Percentiles rank a stretch among this genome's conserved stretches.
Evolutionary conservation across 2,797 vertebrate species (phyloP).

Genomic region (Pseudotriccus pelzelni): DNA sequence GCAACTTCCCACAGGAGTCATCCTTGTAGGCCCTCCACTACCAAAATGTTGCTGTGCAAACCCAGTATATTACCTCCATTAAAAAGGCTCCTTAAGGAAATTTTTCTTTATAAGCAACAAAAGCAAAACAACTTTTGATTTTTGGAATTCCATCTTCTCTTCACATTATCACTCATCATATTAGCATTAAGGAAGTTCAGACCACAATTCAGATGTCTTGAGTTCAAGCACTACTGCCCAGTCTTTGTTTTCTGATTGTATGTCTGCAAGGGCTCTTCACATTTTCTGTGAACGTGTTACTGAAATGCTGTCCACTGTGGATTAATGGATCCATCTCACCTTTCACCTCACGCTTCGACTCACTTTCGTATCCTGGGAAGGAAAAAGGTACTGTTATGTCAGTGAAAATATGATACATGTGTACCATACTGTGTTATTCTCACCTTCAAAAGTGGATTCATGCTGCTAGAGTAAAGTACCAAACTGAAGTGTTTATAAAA

Average conservation of each 20-base stretch:
- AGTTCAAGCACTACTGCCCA: neutral
- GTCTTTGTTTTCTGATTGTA: neutral
- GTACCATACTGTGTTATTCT: neutral
- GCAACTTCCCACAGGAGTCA: neutral
- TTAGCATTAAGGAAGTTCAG: neutral
- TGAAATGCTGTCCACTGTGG: neutral
- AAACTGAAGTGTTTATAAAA: neutral
- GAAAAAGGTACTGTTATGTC: neutral
- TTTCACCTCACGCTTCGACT: neutral
- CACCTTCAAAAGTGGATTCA: neutral
- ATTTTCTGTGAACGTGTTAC: neutral
- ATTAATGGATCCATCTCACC: neutral
- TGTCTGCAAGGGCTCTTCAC: neutral
- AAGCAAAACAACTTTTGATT: neutral
- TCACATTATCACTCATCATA: accelerated
- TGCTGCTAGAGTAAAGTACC: neutral
- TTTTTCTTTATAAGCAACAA: neutral
- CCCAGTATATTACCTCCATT: neutral
- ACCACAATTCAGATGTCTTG: neutral
- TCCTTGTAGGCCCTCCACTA: neutral
- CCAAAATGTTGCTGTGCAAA: neutral
- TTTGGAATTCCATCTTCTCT: neutral
- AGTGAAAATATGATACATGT: neutral
- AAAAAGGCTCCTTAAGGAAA: neutral
- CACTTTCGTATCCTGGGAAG: neutral